Evolutionary conservation across 2,888 invertebrate species (phyloP).

Genomic region (Rhyacophila evoluta): DNA sequence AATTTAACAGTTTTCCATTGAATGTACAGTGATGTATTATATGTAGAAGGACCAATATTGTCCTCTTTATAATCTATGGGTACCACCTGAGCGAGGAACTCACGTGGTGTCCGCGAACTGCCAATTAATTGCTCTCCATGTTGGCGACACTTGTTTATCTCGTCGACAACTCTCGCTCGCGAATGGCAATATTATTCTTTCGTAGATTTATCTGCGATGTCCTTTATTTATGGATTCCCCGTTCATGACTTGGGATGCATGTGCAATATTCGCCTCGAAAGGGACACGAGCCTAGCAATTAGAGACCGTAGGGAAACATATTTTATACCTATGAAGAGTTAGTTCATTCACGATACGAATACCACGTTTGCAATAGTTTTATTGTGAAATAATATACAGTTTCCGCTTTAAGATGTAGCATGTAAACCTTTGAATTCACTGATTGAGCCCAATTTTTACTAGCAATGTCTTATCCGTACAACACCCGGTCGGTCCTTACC

Average conservation of each 20-base stretch:
- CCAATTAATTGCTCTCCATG: conserved; percentile 47
- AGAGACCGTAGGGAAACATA: background rate
- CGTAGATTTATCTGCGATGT: conserved; percentile 32
- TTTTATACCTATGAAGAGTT: background rate
- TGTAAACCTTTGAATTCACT: no score
- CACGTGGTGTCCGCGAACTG: conserved; percentile 10
- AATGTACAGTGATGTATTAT: no score
- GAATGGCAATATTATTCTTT: conserved; percentile 23
- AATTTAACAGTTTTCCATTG: no score
- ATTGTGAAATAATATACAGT: no score
- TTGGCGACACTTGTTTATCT: conserved; percentile 38
- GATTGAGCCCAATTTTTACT: no score
- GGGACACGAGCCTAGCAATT: background rate
- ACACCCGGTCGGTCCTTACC: no score
- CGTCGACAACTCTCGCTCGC: conserved; percentile 37
- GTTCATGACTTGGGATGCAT: background rate
- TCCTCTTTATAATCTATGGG: background rate
- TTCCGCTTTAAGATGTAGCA: no score
- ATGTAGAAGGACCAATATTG: no score
- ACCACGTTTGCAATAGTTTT: no score
- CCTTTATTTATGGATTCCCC: conserved; percentile 36
- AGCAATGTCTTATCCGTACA: no score
- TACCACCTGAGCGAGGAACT: background rate
- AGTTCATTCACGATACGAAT: background rate
- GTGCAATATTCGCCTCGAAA: background rate